Evolutionary conservation across 2,113 vertebrate genomes (phyloP).

Genomic region (Pterocles gutturalis): DNA sequence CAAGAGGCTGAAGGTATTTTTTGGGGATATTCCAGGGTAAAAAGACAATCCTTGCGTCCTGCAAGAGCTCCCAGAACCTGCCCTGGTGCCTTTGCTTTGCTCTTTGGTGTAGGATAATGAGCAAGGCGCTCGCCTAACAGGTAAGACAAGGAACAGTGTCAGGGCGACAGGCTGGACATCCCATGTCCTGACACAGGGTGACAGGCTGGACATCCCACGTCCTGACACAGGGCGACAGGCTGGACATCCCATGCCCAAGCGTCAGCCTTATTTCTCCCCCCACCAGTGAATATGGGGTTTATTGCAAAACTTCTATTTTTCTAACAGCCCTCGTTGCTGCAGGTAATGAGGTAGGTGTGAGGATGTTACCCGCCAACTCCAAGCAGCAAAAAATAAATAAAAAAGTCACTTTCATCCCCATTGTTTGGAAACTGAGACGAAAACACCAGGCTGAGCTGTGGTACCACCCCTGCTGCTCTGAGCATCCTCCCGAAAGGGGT

Average conservation of each 20-base stretch:
- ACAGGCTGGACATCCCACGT: background rate
- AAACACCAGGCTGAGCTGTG: background rate
- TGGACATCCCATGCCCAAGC: background rate
- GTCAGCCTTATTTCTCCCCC: too few species aligned
- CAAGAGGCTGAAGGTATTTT: too few species aligned
- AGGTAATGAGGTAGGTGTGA: too few species aligned
- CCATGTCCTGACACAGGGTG: too few species aligned
- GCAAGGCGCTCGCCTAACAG: background rate
- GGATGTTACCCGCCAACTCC: accelerated
- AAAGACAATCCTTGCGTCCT: too few species aligned
- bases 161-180: too few species aligned
- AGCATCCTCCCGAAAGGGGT: background rate
- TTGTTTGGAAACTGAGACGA: background rate
- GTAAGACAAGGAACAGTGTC: too few species aligned
- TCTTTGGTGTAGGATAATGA: accelerated
- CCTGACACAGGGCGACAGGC: too few species aligned
- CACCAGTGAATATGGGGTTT: background rate
- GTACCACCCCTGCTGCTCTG: too few species aligned
- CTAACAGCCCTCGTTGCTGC: accelerated
- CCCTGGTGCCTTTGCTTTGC: background rate
- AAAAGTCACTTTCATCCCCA: accelerated
- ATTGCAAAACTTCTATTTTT: background rate
- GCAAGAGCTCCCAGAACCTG: too few species aligned
- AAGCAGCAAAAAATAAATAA: background rate
- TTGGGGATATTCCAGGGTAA: too few species aligned